A percentile compares a stretch with the other conserved stretches of the same genome.
Conservation (phyloP, 1,140 invertebrate genomes). For the Zaprionus ghesquierei region DNA sequence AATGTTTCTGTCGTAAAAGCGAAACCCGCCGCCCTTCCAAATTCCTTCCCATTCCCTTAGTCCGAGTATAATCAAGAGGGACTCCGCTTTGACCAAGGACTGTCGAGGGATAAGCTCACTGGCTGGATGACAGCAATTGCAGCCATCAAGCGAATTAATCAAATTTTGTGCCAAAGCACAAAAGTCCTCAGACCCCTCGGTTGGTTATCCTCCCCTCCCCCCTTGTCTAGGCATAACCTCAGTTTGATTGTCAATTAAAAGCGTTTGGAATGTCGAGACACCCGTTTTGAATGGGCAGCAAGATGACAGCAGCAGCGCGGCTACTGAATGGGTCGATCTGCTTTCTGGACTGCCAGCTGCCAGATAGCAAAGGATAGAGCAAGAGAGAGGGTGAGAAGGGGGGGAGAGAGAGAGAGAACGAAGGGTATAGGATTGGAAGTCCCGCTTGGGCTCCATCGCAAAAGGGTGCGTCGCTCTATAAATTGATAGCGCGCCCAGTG, state of each 20-base stretch:
- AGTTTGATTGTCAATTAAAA: slow-evolving; percentile 62
- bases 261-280: slow-evolving; percentile 39
- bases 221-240: neutral
- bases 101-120: slow-evolving; percentile 35
- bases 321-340: slow-evolving; percentile 26
- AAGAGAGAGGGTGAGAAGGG: neutral
- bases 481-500: slow-evolving; percentile 26
- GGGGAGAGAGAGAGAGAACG: neutral
- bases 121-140: slow-evolving; percentile 33
- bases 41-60: neutral
- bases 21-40: too few relatives aligned
- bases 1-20: slow-evolving; percentile 39
- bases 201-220: too few relatives aligned
- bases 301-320: neutral
- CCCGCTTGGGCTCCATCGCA: neutral
- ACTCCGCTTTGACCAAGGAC: neutral
- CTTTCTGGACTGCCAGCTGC: slow-evolving; percentile 5
- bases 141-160: slow-evolving; percentile 59
- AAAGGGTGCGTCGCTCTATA: slow-evolving; percentile 27
- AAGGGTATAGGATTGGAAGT: neutral
- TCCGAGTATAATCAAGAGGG: slow-evolving; percentile 22
- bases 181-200: neutral
- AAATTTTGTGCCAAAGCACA: slow-evolving; percentile 52
- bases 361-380: neutral
- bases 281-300: slow-evolving; percentile 19